phyloP scores from a whole-genome alignment of 1,140 invertebrate genomes.

The Lordiphosa mommai region DNA sequence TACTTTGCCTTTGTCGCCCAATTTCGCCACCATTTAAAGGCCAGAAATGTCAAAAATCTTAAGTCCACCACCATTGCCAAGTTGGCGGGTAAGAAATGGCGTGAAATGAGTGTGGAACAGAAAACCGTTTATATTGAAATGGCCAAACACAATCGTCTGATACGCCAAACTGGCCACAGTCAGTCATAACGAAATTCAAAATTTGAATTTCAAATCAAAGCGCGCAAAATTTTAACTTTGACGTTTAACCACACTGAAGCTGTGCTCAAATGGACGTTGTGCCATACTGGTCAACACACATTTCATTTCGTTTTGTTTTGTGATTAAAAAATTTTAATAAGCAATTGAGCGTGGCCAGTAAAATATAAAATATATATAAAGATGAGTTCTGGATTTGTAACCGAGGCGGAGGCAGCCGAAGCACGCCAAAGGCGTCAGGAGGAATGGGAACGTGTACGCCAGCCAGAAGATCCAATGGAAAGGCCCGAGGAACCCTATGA shows the following conservation, averaged over 20 bases:
- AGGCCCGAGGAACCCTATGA: constrained; percentile 92
- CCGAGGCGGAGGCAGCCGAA: constrained; percentile 91
- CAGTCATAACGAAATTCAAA: no score
- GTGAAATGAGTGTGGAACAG: constrained; percentile 25
- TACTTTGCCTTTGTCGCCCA: constrained; percentile 31
- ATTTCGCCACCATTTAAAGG: constrained; percentile 24
- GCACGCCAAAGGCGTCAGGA: constrained; percentile 89
- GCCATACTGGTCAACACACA: neutral
- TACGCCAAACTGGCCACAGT: no score
- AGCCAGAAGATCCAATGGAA: constrained; percentile 92
- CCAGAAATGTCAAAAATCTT: constrained; percentile 4
- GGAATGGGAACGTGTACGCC: constrained; percentile 96
- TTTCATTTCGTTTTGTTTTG: neutral
- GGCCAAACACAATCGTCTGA: constrained; percentile 14
- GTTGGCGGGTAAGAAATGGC: constrained; percentile 33
- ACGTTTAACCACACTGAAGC: no score
- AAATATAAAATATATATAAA: constrained; percentile 8
- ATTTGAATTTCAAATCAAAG: no score
- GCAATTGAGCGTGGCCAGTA: neutral
- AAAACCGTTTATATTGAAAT: constrained; percentile 20
- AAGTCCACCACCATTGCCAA: constrained; percentile 6
- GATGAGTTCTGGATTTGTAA: constrained; percentile 94
- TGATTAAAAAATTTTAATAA: neutral
- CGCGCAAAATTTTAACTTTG: no score
- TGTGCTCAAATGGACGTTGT: neutral